Base-by-base conservation (phyloP, 2,113 vertebrate species). In the Proterorhinus semilunaris region DNA sequence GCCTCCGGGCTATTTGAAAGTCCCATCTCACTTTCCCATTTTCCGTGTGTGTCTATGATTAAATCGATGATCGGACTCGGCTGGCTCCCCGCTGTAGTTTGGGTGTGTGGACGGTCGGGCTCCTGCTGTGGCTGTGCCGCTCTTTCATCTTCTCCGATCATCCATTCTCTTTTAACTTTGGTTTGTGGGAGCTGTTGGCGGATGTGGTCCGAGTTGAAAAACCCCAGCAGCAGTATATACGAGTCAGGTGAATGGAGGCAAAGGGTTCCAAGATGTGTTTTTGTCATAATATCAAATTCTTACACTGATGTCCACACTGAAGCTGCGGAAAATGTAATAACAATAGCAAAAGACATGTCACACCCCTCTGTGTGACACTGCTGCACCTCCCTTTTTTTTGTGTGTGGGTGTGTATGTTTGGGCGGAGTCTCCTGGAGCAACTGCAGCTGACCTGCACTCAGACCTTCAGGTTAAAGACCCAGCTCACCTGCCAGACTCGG, bases 21-120 rank as follows among this genome's bases (percentile, higher is more conserved):
- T 69, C 52, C 57, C 54, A n/a, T 74, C 76, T 46, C 74, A 69
- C 54, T 65, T 59, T 71, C 52, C 68, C 55, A 73, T 69, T 82
- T 73, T 66, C 57, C 54, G 62, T 47, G 16, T 2, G 69, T 65
- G 73, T 62, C 54, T 62, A 53, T 80, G 84, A 86, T 84, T 75
- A 69, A 83, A 87, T 88, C 85, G 63, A 86, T 90, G 81, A 87
- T 83, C 82, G 79, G 77, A 50, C 72, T 83, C 85, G 75, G 62
- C 36, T 72, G 58, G 49, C 64, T 83, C 83, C 76, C 65, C 36
- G 0, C 68, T 78, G 79, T 69, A 73, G 78, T 72, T 10, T 51
- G 54, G 80, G 70, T 69, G 16, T 10, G 17, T 4, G 53, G 53
- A 48, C 48, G 66, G 72, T 74, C 53, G 67, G 82, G 82, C 76